Conservation (phyloP, 2,888 invertebrate species). For the Homarus gammarus region DNA sequence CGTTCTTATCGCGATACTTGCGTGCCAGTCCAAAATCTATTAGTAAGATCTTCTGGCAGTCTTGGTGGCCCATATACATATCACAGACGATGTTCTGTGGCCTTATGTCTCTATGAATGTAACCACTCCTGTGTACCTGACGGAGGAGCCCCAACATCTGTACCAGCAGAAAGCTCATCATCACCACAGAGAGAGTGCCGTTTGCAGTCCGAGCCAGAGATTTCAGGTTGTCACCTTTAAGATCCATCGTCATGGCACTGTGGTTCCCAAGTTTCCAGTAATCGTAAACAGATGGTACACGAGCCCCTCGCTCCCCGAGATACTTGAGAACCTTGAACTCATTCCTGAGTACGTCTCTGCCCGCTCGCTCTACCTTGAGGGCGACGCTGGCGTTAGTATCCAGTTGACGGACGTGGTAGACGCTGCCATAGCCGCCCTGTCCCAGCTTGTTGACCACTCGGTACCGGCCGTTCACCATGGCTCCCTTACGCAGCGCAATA, state of each 20-base stretch:
- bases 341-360: neutral
- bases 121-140: slow-evolving; percentile 4
- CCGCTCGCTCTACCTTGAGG: slow-evolving; percentile 28
- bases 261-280: neutral
- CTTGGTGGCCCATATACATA: neutral
- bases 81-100: slow-evolving; percentile 22
- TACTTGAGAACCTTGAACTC: neutral
- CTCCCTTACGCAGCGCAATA: neutral
- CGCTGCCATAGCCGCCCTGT: slow-evolving; percentile 24
- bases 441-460: slow-evolving; percentile 7
- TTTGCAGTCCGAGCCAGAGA: neutral
- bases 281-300: neutral
- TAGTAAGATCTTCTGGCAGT: neutral
- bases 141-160: neutral
- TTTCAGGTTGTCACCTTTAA: slow-evolving; percentile 28
- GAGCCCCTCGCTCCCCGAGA: neutral
- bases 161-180: slow-evolving; percentile 1
- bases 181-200: neutral
- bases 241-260: slow-evolving; percentile 34
- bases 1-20: neutral
- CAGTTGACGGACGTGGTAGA: neutral
- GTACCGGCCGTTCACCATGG: neutral
- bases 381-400: neutral
- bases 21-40: slow-evolving; percentile 23
- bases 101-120: slow-evolving; percentile 28